phyloP scores from a whole-genome alignment of 2,888 invertebrate genomes.

The Neria commutata region DNA sequence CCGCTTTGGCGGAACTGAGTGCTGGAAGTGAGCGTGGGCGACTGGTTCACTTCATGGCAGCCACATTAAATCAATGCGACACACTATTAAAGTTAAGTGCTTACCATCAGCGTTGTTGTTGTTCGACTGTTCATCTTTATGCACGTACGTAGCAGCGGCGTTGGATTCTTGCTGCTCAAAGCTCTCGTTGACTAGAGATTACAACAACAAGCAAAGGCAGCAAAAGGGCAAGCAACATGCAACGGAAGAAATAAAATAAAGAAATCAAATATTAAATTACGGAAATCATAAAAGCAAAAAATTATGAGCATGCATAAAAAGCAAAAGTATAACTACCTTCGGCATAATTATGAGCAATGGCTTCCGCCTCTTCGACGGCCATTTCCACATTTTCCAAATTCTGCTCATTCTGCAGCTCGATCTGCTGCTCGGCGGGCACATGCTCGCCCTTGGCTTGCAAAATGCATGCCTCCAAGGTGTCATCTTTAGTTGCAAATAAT shows the following conservation, averaged over 20 bases:
- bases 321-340: constrained; percentile 60
- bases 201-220: not conserved
- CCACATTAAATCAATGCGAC: constrained; percentile 47
- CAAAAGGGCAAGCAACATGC: constrained; percentile 20
- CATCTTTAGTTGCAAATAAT: constrained; percentile 61
- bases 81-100: constrained; percentile 37
- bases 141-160: constrained; percentile 36
- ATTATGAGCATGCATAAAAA: constrained; percentile 7
- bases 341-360: constrained; percentile 57
- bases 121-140: constrained; percentile 36
- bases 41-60: constrained; percentile 52
- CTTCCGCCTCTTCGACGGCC: constrained; percentile 36
- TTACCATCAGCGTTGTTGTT: constrained; percentile 53
- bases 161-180: constrained; percentile 41
- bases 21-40: constrained; percentile 32
- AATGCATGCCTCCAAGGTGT: constrained; percentile 70
- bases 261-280: constrained; percentile 29
- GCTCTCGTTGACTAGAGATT: constrained; percentile 43
- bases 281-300: constrained; percentile 29
- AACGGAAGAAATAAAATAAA: constrained; percentile 25
- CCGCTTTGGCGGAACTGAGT: constrained; percentile 25
- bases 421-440: constrained; percentile 61
- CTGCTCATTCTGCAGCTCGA: constrained; percentile 58
- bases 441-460: constrained; percentile 64
- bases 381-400: constrained; percentile 47